Base-by-base conservation (phyloP, 2,888 invertebrate species). In the Neria commutata region DNA sequence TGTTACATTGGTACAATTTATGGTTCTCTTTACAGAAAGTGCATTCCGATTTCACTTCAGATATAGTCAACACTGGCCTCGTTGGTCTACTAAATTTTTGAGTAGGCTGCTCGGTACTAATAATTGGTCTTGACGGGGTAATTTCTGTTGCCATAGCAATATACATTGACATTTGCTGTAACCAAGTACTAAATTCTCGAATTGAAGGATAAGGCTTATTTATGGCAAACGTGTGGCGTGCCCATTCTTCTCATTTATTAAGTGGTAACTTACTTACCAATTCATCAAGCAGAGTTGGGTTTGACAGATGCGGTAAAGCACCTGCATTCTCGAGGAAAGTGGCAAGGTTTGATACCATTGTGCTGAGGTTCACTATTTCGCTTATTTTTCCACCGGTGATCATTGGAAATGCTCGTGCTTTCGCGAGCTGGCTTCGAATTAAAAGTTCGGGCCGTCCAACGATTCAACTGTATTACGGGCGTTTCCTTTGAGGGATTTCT, bases 391-490 rank as follows among this genome's bases (percentile, higher is more conserved):
- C 59, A 24, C 57, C 57, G 34, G 54, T 24, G 24, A 69, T 67
- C 2, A 52, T 14, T 1, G 63, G 53, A 46, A 66, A 56, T 0
- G 47, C 21, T 16, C 61, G 58, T 0, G 62, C 65, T 26, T 67
- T 65, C 4, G 62, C 55, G 11, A 66, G 51, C 42, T 64, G 64
- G 40, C 61, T 64, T 19, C 63, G 54, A 16, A 66, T 62, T 16
- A 66, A 48, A 33, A 64, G n/a, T 21, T 68, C 65, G 2, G 68
- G 63, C 1, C 68, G 62, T 21, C 66, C 66, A 46, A 53, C 5
- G 64, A 26, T 45, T 62, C 58, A 2, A 67, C 65, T 25, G 51
- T 50, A 17, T 26, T 34, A 33, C 52, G 62, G 10, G 64, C 64
- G 33, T 58, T 57, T 3, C 63, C 61, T 55, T 59, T 61, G 1